Conservation (phyloP, 2,797 vertebrate genomes). For the Acrossocheilus fasciatus region DNA sequence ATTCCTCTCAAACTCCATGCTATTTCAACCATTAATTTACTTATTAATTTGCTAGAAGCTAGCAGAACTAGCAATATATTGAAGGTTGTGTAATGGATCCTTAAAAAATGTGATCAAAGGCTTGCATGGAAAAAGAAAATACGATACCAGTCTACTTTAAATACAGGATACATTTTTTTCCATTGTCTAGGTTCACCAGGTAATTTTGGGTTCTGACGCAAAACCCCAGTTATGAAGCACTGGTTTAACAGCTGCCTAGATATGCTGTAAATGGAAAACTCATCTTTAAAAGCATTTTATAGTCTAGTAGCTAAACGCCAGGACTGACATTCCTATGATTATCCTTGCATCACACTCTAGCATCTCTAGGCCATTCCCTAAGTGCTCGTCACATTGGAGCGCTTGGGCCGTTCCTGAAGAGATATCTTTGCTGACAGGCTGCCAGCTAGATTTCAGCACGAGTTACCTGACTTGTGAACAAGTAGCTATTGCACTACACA, state of each 20-base stretch:
- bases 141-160: neutral
- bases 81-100: neutral
- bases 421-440: slow-evolving; percentile 57
- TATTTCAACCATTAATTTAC: neutral
- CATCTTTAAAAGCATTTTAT: neutral
- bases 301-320: slow-evolving; percentile 7
- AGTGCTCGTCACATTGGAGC: slow-evolving; percentile 46
- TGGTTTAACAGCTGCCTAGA: neutral
- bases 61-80: neutral
- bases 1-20: neutral
- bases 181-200: neutral
- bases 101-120: neutral
- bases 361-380: slow-evolving; percentile 21
- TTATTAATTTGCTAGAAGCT: neutral
- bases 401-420: slow-evolving; percentile 8
- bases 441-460: slow-evolving; percentile 56
- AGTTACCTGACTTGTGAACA: slow-evolving; percentile 51
- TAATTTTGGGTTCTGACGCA: neutral
- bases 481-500: slow-evolving; percentile 34
- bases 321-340: slow-evolving; percentile 7
- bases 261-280: neutral
- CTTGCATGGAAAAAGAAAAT: neutral
- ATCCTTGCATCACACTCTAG: slow-evolving; percentile 10
- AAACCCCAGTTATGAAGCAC: neutral
- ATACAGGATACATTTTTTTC: neutral